phyloP scores from a whole-genome alignment of 2,797 vertebrate genomes.

The Lepus oiostolus region DNA sequence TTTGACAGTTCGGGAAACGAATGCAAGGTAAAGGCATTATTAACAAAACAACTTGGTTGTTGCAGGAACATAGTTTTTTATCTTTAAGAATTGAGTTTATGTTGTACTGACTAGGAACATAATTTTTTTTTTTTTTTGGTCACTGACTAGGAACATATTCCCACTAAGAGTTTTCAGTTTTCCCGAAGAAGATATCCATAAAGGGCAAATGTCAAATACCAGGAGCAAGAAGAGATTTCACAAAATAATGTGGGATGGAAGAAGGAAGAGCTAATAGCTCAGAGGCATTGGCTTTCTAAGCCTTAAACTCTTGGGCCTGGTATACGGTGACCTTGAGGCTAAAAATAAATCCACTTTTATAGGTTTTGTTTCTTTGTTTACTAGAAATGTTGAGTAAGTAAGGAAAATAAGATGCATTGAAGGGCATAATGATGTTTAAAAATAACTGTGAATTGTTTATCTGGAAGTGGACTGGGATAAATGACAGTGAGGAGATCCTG shows the following conservation, averaged over 20 bases:
- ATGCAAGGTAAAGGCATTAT: neutral
- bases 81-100: conserved; percentile 27
- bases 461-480: neutral
- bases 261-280: neutral
- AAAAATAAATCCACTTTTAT: neutral
- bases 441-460: neutral
- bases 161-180: neutral
- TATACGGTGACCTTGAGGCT: no score
- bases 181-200: neutral
- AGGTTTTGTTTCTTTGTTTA: neutral
- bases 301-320: neutral
- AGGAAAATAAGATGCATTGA: neutral
- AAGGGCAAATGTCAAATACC: neutral
- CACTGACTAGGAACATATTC: neutral
- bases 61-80: neutral
- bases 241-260: neutral
- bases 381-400: neutral
- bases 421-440: neutral
- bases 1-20: neutral
- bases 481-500: neutral
- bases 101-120: neutral
- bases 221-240: neutral
- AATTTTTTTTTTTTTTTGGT: neutral
- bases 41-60: neutral
- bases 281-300: neutral